Evolutionary conservation across 2,113 vertebrate genomes (phyloP).

Genomic region (Cephalopholis sonnerati): DNA sequence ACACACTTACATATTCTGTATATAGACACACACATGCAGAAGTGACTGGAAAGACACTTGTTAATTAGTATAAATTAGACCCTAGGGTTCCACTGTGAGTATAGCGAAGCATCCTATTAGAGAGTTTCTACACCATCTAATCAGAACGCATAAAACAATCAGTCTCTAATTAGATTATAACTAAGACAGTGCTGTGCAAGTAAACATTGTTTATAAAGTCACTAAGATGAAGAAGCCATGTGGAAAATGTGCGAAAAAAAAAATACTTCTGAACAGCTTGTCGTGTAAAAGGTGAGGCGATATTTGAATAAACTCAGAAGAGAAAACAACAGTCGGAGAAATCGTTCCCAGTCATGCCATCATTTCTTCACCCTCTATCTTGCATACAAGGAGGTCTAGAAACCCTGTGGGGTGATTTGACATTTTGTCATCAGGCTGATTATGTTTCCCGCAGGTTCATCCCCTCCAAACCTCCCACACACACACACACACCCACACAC

Average conservation of each 20-base stretch:
- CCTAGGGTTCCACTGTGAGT: constrained; percentile 25
- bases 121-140: constrained; percentile 26
- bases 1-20: background rate
- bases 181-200: background rate
- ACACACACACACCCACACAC: constrained; percentile 14
- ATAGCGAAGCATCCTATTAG: constrained; percentile 23
- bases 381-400: constrained; percentile 53
- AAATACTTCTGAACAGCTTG: background rate
- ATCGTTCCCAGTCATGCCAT: constrained; percentile 24
- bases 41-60: constrained; percentile 16
- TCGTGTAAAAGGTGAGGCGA: background rate
- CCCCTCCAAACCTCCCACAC: constrained; percentile 29
- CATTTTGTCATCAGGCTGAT: constrained; percentile 79
- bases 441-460: constrained; percentile 72
- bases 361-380: constrained; percentile 45
- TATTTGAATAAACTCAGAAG: constrained; percentile 25
- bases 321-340: constrained; percentile 10
- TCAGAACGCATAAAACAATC: constrained; percentile 44
- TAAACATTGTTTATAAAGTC: constrained; percentile 24
- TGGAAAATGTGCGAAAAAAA: background rate
- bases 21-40: background rate
- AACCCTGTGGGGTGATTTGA: constrained; percentile 73
- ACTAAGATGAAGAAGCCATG: background rate
- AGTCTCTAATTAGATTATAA: constrained; percentile 34
- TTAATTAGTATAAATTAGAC: constrained; percentile 54